Evolutionary conservation across 2,888 invertebrate genomes (phyloP).

Genomic region (Orthosia gracilis): DNA sequence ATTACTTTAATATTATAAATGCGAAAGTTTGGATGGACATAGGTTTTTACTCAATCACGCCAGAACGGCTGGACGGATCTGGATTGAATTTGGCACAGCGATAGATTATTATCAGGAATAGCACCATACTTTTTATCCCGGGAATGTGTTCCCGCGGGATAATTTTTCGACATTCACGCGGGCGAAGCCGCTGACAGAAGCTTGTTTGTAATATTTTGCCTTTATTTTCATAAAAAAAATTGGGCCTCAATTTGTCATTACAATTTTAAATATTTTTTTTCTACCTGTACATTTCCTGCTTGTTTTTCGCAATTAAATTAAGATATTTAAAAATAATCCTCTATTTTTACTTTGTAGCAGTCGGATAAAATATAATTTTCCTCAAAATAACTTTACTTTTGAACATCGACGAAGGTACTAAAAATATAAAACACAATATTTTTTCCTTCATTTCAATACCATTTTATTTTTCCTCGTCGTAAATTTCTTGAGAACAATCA

Average conservation of each 20-base stretch:
- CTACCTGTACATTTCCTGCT: neutral
- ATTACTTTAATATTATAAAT: too few relatives aligned
- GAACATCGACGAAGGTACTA: neutral
- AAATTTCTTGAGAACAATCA: slow-evolving; percentile 42
- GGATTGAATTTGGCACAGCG: too few relatives aligned
- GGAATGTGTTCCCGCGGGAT: too few relatives aligned
- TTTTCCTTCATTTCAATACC: neutral
- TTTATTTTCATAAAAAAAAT: neutral
- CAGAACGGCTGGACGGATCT: too few relatives aligned
- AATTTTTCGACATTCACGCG: too few relatives aligned
- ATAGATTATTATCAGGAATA: too few relatives aligned
- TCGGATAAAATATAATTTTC: neutral
- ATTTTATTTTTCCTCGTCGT: neutral
- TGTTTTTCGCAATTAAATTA: neutral
- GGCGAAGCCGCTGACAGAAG: too few relatives aligned
- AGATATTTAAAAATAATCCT: neutral
- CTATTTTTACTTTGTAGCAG: accelerated
- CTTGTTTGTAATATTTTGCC: neutral
- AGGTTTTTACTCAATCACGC: too few relatives aligned
- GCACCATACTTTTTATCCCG: too few relatives aligned
- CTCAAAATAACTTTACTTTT: neutral
- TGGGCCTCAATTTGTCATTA: neutral
- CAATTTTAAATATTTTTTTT: neutral
- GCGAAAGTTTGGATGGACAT: too few relatives aligned
- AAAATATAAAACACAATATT: neutral